phyloP scores from a whole-genome alignment of 2,113 vertebrate species.

The Penelope pileata region DNA sequence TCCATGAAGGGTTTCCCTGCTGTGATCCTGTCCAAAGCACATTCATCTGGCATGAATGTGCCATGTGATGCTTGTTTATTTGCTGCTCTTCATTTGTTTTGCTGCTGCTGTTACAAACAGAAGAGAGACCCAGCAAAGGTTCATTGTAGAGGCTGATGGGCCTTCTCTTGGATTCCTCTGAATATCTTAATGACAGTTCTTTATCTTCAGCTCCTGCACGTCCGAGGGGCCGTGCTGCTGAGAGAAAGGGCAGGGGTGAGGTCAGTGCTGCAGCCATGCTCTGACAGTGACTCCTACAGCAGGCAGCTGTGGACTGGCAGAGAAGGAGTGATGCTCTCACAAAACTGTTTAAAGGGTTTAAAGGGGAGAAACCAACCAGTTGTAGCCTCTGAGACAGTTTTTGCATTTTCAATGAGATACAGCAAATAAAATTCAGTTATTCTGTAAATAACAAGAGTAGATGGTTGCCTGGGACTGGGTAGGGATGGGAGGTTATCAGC shows the following conservation, averaged over 20 bases:
- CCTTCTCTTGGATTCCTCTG: not conserved
- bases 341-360: not conserved
- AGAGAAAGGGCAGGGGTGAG: not conserved
- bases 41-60: too few relatives aligned
- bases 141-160: not conserved
- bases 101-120: too few relatives aligned
- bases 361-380: not conserved
- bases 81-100: too few relatives aligned
- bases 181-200: not conserved
- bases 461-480: not conserved
- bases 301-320: not conserved
- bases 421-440: not conserved
- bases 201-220: not conserved
- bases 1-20: too few relatives aligned
- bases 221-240: not conserved
- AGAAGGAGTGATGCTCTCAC: rapidly evolving
- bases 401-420: not conserved
- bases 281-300: rapidly evolving
- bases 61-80: too few relatives aligned
- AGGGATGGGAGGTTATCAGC: not conserved
- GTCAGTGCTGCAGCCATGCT: not conserved
- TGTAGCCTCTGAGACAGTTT: not conserved
- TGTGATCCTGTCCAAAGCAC: too few relatives aligned
- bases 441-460: not conserved
- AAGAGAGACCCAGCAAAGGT: not conserved